These are phyloP conservation scores for Plutella xylostella DNA, from an alignment of 2,888 invertebrate genomes.

Conservation along the genomic window DNA sequence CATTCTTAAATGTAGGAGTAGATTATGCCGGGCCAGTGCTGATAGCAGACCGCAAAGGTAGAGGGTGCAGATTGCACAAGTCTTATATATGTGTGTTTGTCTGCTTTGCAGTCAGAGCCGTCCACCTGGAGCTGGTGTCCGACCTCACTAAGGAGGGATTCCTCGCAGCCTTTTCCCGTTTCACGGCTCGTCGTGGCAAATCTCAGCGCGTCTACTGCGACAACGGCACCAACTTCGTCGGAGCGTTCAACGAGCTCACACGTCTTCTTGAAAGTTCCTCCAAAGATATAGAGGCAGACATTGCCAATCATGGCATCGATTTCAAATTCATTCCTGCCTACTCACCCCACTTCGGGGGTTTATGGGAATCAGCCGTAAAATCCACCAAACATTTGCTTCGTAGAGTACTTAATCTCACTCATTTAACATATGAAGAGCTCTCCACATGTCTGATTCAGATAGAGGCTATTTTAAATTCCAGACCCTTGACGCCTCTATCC, in stretches of 20 bases:
- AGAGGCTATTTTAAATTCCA: not conserved
- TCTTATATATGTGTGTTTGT: conserved; percentile 5
- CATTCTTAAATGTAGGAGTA: conserved; percentile 9
- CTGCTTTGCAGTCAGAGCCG: conserved; percentile 4
- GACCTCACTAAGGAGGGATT: conserved; percentile 9
- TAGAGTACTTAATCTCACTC: not conserved
- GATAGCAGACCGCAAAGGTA: conserved; percentile 13
- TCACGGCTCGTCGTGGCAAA: conserved; percentile 13
- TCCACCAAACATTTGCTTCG: not conserved
- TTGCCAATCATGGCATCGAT: conserved; percentile 18
- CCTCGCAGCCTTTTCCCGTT: conserved; percentile 2
- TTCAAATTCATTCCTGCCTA: conserved; percentile 21
- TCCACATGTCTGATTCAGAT: not conserved
- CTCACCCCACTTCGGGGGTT: conserved; percentile 17
- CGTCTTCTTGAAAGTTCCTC: conserved; percentile 3
- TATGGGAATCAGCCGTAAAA: not conserved
- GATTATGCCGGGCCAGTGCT: conserved; percentile 15
- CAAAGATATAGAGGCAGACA: not conserved
- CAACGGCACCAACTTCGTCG: conserved; percentile 17
- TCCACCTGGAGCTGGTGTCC: conserved; percentile 10
- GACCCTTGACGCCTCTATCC: not conserved
- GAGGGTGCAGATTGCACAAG: conserved; percentile 5
- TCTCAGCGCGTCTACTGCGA: conserved; percentile 13
- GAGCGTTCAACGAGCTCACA: conserved; percentile 12
- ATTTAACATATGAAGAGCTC: conserved; percentile 1